phyloP scores from a whole-genome alignment of 2,113 vertebrate species.

The Motacilla tschutschensis region DNA sequence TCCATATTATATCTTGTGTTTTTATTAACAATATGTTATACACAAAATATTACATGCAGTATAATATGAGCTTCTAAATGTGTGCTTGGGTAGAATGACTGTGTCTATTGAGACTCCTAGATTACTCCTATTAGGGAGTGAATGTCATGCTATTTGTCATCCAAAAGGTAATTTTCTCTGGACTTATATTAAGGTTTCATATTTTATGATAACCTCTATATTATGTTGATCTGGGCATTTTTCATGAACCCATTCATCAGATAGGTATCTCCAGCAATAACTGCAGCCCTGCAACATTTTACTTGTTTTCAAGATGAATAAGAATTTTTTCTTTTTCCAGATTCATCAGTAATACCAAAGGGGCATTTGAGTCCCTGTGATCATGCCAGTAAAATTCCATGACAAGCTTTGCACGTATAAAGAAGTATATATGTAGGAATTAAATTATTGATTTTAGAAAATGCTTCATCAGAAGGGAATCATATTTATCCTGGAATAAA shows the following conservation, averaged over 20 bases:
- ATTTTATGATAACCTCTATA: slow-evolving; percentile 38
- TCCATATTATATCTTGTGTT: neutral
- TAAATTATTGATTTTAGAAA: slow-evolving; percentile 5
- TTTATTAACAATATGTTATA: slow-evolving; percentile 35
- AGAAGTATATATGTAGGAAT: neutral
- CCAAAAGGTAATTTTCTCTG: slow-evolving; percentile 45
- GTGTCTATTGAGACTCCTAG: slow-evolving; percentile 39
- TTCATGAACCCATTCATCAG: slow-evolving; percentile 22
- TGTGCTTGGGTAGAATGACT: neutral
- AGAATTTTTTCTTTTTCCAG: neutral
- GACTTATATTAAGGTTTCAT: slow-evolving; percentile 36
- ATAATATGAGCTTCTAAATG: slow-evolving; percentile 26
- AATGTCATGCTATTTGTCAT: slow-evolving; percentile 46
- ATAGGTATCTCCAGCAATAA: neutral
- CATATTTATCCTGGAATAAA: neutral
- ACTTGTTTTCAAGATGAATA: neutral
- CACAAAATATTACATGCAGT: slow-evolving; percentile 19
- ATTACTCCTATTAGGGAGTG: slow-evolving; percentile 32
- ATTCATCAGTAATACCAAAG: neutral
- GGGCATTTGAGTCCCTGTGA: neutral
- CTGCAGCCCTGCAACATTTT: slow-evolving; percentile 4
- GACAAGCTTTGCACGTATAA: neutral
- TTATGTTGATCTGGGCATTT: slow-evolving; percentile 44
- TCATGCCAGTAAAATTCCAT: neutral
- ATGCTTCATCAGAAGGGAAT: neutral